A percentile compares a stretch with the other conserved stretches of the same genome.
phyloP scores from a whole-genome alignment of 2,888 invertebrate species.

The Rapana venosa region DNA sequence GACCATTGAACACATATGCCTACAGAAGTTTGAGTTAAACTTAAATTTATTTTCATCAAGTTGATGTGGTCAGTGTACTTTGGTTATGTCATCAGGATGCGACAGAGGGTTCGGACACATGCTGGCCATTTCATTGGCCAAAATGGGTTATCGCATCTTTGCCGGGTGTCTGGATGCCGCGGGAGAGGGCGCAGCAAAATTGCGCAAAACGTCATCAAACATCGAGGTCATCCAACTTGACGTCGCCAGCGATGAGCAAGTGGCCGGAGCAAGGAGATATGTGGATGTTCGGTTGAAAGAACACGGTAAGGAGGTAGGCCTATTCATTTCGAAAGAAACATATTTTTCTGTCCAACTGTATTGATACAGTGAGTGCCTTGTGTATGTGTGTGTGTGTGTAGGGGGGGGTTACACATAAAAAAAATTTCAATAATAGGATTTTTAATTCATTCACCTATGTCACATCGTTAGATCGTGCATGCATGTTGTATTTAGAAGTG shows the following conservation, averaged over 20 bases:
- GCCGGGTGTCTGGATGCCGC: conserved; percentile 52
- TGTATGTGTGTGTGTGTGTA: neutral
- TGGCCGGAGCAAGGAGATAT: conserved; percentile 45
- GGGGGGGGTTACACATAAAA: too few species aligned
- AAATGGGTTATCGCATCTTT: conserved; percentile 54
- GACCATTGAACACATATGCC: too few species aligned
- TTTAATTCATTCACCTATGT: too few species aligned
- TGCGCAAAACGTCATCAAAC: conserved; percentile 52
- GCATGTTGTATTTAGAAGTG: too few species aligned
- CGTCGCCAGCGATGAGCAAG: conserved; percentile 57
- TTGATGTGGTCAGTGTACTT: too few species aligned
- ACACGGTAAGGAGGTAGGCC: conserved; percentile 22
- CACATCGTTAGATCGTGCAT: too few species aligned
- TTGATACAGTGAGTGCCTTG: neutral
- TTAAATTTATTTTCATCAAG: too few species aligned
- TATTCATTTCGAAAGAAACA: too few species aligned
- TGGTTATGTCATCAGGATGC: conserved; percentile 53
- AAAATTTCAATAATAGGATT: too few species aligned
- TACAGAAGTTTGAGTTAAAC: too few species aligned
- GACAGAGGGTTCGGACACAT: conserved; percentile 62
- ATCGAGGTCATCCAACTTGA: conserved; percentile 57
- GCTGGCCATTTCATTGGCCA: conserved; percentile 53
- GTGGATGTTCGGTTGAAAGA: conserved; percentile 43
- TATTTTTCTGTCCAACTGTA: neutral
- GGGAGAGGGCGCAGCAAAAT: conserved; percentile 56